Evolutionary conservation across 2,888 invertebrate species (phyloP), one percentile per base, ranked within the genome.

Genomic region (Nymphalis c-album): DNA sequence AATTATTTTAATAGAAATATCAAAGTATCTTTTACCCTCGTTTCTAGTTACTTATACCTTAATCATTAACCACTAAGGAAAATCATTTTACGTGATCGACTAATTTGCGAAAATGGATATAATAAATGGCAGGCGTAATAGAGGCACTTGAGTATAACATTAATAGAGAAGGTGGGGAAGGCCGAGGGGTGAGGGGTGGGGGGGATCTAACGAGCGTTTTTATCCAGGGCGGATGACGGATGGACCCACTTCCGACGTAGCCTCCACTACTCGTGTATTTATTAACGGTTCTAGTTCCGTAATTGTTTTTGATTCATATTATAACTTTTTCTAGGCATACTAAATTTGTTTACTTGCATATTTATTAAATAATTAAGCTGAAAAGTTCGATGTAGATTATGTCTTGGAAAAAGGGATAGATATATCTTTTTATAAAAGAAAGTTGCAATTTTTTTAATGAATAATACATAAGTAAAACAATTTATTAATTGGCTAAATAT

Each of bases 61-160:
- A 58, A 40, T 63, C 63, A 71, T 72, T 70, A 72, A 66, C 57
- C 40, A 58, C 63, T 71, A 72, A 71, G 70, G 73, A 75, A 72
- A 71, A 71, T 69, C 61, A 71, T 68, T 73, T 67, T 72, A 71
- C 68, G 83, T 84, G 87, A 90, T 89, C 85, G 86, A 85, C 86
- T 87, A 90, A 90, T 91, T 91, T 86, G 89, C 83, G 85, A 90
- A 90, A 92, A 90, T 88, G 91, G 89, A 89, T 91, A 91, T 91
- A 91, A 91, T 86, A 91, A 92, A 92, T 90, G 91, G 89, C 86
- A 87, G 86, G 81, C 84, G 90, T 91, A 91, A 92, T 91, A 92
- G 90, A 88, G 86, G 90, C 85, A 85, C 86, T 90, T 87, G 90
- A 89, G 91, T 88, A 86, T 85, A 87, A 87, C 91, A 91, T 91